Base-by-base conservation (phyloP, 2,888 invertebrate genomes). In the Coenonympha glycerion region DNA sequence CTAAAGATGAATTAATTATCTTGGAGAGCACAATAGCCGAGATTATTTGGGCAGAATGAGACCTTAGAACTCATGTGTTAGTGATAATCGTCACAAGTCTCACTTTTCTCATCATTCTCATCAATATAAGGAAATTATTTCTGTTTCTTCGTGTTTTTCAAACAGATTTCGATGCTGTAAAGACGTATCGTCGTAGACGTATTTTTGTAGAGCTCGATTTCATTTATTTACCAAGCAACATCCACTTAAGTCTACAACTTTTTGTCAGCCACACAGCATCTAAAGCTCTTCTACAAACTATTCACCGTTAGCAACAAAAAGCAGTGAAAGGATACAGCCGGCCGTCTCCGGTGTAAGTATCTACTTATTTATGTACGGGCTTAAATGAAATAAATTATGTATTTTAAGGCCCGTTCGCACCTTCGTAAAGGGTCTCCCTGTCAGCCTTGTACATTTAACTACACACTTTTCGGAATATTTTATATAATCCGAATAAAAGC, bases 321-420 rank as follows among this genome's bases (percentile, higher is more conserved):
- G n/a, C 22, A 18, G 26, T 26, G 26, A 46, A 34, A 24, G 26
- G 18, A 36, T 39, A 22, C 22, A 39, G 47, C 30, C 28, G 46
- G 18, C 8, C 21, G 30, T 33, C 33, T 34, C 26, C 30, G 41
- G 37, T 42, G 52, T 55, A 24, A 49, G 45, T 47, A 34, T 47
- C 53, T 45, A 41, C 49, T 56, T 48, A 56, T 45, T 53, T 50
- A 53, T 53, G 49, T 39, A 47, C 53, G 36, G 16, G 41, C 34
- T 39, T 44, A 44, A 55, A 54, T 51, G 47, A 54, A 51, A 53
- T 55, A 50, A 50, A 52, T 49, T 53, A 53, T 53, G 45, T 49
- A 45, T 40, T 47, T 53, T 50, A 53, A 47, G 53, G 44, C 53
- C 42, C 49, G 46, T 39, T 28, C 49, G 21, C 36, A 49, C 52